Conservation (phyloP, 2,888 invertebrate species). For the Euzophera pinguis region DNA sequence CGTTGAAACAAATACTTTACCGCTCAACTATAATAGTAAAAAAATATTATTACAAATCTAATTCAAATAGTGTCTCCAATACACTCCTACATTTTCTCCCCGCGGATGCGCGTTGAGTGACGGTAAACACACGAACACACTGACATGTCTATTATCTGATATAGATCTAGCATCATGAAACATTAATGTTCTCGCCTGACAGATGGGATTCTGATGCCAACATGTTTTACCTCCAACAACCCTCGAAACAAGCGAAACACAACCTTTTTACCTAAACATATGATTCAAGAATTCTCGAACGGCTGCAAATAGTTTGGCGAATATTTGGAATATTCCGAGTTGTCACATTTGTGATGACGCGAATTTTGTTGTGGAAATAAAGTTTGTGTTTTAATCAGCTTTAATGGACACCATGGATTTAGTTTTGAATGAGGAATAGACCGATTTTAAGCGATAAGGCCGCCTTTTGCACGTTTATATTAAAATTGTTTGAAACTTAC, state of each 20-base stretch:
- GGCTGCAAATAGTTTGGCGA: slow-evolving; percentile 16
- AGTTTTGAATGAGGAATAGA: not conserved
- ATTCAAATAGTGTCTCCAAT: slow-evolving; percentile 16
- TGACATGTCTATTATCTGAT: slow-evolving; percentile 73
- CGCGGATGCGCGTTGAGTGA: slow-evolving; percentile 44
- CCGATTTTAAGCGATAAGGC: no score
- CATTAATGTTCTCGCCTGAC: slow-evolving; percentile 68
- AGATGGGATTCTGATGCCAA: slow-evolving; percentile 65
- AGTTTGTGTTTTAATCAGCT: slow-evolving; percentile 6
- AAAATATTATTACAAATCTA: slow-evolving; percentile 4
- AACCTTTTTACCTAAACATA: slow-evolving; percentile 21
- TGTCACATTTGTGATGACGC: slow-evolving; percentile 46
- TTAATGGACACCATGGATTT: not conserved
- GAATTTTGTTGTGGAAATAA: slow-evolving; percentile 24
- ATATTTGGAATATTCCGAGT: slow-evolving; percentile 27
- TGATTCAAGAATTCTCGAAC: slow-evolving; percentile 13
- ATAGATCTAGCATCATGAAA: slow-evolving; percentile 70
- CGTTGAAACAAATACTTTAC: no score
- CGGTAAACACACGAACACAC: slow-evolving; percentile 53
- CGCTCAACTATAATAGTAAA: not conserved
- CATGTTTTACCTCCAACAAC: slow-evolving; percentile 35
- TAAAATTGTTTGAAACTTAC: no score
- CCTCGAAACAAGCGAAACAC: slow-evolving; percentile 25
- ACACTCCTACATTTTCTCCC: slow-evolving; percentile 31
- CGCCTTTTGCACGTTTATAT: no score